Evolutionary conservation across 2,113 vertebrate genomes (phyloP).

Genomic region (Ctenodactylus gundi): DNA sequence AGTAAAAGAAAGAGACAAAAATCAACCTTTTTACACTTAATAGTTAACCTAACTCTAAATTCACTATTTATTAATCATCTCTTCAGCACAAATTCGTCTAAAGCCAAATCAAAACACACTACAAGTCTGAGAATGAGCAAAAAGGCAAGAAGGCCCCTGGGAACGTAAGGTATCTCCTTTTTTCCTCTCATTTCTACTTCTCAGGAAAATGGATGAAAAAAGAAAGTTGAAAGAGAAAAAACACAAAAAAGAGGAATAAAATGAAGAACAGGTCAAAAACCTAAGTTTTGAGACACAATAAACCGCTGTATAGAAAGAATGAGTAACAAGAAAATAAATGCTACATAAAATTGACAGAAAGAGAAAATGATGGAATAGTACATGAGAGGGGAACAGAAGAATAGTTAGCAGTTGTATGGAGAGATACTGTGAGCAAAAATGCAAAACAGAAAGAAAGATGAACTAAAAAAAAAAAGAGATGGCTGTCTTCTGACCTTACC

Average conservation of each 20-base stretch:
- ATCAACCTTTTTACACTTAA: conserved; percentile 29
- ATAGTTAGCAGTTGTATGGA: not conserved
- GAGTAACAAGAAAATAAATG: not conserved
- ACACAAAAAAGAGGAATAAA: not conserved
- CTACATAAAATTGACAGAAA: not conserved
- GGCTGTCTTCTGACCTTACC: conserved; percentile 50
- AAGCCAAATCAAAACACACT: conserved; percentile 24
- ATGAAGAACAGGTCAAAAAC: not conserved
- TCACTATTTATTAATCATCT: conserved; percentile 41
- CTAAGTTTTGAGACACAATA: not conserved
- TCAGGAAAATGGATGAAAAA: not conserved
- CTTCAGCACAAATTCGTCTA: not conserved
- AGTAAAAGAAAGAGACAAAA: not conserved
- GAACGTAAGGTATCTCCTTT: not conserved
- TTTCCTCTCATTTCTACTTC: not conserved
- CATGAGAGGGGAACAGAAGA: not conserved
- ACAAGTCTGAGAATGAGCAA: not conserved
- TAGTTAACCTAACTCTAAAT: conserved; percentile 38
- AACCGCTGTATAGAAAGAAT: not conserved
- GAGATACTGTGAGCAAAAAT: not conserved
- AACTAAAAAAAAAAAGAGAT: not conserved
- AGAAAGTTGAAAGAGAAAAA: not conserved
- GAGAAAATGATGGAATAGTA: not conserved
- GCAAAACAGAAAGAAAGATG: not conserved
- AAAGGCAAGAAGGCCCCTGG: not conserved